phyloP scores from a whole-genome alignment of 1,140 invertebrate species.

The Ips nitidus region DNA sequence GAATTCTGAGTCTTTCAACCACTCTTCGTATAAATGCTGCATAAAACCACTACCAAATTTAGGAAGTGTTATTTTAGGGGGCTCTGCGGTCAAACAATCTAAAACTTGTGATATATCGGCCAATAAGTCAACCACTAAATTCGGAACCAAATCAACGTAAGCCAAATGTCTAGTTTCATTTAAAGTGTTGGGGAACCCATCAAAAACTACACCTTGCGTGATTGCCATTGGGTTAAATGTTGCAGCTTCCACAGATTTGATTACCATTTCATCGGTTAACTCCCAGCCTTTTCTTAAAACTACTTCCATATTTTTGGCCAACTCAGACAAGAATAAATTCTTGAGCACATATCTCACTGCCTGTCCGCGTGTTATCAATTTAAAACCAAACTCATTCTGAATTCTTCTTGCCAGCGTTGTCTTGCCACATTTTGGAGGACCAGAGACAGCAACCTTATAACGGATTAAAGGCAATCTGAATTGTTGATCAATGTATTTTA shows the following conservation, averaged over 20 bases:
- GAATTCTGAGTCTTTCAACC: conserved; percentile 45
- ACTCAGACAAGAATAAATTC: conserved; percentile 54
- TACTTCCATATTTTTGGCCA: conserved; percentile 50
- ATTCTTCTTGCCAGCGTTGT: conserved; percentile 63
- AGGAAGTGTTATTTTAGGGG: conserved; percentile 39
- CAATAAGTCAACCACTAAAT: conserved; percentile 57
- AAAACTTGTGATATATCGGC: conserved; percentile 47
- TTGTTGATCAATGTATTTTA: conserved; percentile 52
- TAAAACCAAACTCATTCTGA: conserved; percentile 54
- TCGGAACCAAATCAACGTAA: conserved; percentile 56
- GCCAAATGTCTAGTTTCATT: conserved; percentile 54
- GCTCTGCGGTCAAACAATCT: conserved; percentile 50
- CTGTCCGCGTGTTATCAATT: conserved; percentile 55
- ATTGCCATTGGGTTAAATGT: conserved; percentile 52
- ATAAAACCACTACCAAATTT: conserved; percentile 54
- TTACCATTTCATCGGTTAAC: conserved; percentile 51
- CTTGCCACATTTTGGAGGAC: conserved; percentile 84
- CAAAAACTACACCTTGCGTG: conserved; percentile 57
- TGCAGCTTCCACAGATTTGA: conserved; percentile 55
- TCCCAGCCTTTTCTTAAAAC: conserved; percentile 51
- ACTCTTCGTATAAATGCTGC: conserved; percentile 52
- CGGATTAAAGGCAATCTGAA: conserved; percentile 58
- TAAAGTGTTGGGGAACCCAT: conserved; percentile 59
- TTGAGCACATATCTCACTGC: conserved; percentile 55
- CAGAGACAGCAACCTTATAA: conserved; percentile 74